Evolutionary conservation across 2,888 invertebrate species (phyloP).

Genomic region (Hypercompe scribonia): DNA sequence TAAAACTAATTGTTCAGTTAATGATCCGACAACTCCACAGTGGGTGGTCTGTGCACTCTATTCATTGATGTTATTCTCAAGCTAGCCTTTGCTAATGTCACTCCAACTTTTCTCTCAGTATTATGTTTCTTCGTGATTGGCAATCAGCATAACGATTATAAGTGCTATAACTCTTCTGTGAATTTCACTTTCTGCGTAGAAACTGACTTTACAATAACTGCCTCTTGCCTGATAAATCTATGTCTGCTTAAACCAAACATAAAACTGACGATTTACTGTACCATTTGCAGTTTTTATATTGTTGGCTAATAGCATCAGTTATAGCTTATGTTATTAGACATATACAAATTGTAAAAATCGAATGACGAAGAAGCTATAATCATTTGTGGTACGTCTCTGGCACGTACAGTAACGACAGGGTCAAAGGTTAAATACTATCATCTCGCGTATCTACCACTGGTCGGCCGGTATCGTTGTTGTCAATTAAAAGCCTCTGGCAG

Average conservation of each 20-base stretch:
- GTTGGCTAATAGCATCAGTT: slow-evolving; percentile 54
- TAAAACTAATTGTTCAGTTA: slow-evolving; percentile 59
- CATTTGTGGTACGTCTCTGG: slow-evolving; percentile 44
- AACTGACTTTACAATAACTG: slow-evolving; percentile 62
- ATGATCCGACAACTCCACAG: slow-evolving; percentile 47
- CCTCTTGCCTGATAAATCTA: slow-evolving; percentile 57
- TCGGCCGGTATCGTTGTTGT: slow-evolving; percentile 74
- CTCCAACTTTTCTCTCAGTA: slow-evolving; percentile 58
- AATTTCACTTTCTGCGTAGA: slow-evolving; percentile 48
- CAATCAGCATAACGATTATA: slow-evolving; percentile 63
- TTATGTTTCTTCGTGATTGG: slow-evolving; percentile 58
- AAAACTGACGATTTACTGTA: slow-evolving; percentile 53
- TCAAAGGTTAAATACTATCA: slow-evolving; percentile 75
- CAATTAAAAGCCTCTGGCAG: slow-evolving; percentile 80
- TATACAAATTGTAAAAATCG: slow-evolving; percentile 52
- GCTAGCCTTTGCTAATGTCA: slow-evolving; percentile 64
- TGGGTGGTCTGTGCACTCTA: slow-evolving; percentile 56
- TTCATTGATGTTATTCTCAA: slow-evolving; percentile 53
- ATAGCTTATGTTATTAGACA: slow-evolving; percentile 34
- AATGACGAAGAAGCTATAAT: slow-evolving; percentile 51
- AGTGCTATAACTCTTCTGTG: slow-evolving; percentile 58
- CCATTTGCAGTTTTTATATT: slow-evolving; percentile 54
- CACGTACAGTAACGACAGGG: slow-evolving; percentile 67
- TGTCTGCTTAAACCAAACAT: slow-evolving; percentile 54
- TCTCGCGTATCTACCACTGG: slow-evolving; percentile 67